Evolutionary conservation across 1,140 invertebrate species (phyloP).

Genomic region (Brachionus asplanchnoidis): DNA sequence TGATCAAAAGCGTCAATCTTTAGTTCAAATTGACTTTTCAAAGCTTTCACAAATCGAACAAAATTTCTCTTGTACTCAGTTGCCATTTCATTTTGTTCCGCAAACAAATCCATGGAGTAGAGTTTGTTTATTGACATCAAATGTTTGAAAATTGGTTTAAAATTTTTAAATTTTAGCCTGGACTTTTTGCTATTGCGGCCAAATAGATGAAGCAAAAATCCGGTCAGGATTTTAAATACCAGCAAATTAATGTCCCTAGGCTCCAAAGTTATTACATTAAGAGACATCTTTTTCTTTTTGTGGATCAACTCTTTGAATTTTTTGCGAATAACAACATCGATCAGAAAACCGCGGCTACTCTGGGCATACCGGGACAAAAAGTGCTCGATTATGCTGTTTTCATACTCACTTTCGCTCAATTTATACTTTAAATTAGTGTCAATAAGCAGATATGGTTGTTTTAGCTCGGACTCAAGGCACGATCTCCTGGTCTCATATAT

Average conservation of each 20-base stretch:
- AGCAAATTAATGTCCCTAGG: neutral
- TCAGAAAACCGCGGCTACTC: neutral
- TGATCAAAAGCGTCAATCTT: neutral
- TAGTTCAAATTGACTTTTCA: neutral
- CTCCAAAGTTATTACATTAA: neutral
- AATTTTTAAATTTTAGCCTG: constrained; percentile 1
- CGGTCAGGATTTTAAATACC: neutral
- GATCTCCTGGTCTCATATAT: neutral
- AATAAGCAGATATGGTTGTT: neutral
- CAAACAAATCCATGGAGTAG: neutral
- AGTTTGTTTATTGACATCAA: neutral
- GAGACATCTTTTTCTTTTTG: neutral
- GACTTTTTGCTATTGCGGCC: neutral
- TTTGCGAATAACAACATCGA: constrained; percentile 15
- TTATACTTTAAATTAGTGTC: neutral
- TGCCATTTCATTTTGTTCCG: neutral
- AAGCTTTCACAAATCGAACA: neutral
- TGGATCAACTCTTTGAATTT: neutral
- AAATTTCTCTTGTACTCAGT: neutral
- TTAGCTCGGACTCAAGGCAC: neutral
- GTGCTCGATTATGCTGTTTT: neutral
- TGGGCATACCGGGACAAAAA: neutral
- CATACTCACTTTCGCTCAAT: neutral
- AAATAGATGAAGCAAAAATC: neutral
- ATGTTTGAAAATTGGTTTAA: neutral